Evolutionary conservation across 1,140 invertebrate genomes (phyloP).

Genomic region (Anagrus nilaparvatae): DNA sequence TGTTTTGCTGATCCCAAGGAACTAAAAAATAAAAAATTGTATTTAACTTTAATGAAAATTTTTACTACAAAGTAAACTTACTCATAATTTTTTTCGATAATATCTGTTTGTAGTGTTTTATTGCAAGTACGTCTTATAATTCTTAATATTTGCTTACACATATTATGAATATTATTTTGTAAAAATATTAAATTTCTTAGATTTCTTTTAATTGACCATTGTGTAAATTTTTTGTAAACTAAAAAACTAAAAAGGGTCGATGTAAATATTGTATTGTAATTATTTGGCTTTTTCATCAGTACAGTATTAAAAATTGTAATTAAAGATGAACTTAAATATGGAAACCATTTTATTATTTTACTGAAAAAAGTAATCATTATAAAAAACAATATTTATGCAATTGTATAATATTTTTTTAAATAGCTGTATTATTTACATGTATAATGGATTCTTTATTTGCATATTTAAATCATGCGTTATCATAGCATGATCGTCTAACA

Average conservation of each 20-base stretch:
- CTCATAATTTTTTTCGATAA: constrained; percentile 21
- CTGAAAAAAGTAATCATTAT: constrained; percentile 15
- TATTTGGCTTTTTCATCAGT: constrained; percentile 14
- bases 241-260: constrained; percentile 16
- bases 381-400: constrained; percentile 5
- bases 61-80: constrained; percentile 19
- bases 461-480: constrained; percentile 21
- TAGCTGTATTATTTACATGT: neutral
- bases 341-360: constrained; percentile 16
- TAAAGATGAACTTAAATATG: constrained; percentile 18
- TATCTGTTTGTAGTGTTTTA: constrained; percentile 21
- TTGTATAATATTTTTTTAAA: constrained; percentile 6
- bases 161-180: constrained; percentile 28
- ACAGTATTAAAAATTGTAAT: constrained; percentile 14
- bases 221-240: constrained; percentile 18
- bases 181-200: constrained; percentile 23
- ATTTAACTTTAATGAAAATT: constrained; percentile 4
- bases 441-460: constrained; percentile 7
- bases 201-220: constrained; percentile 14
- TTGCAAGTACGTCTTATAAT: constrained; percentile 27
- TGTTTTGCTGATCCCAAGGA: constrained; percentile 22
- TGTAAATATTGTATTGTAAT: constrained; percentile 12
- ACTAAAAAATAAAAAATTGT: constrained; percentile 17
- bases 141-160: constrained; percentile 28
- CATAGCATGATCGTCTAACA: constrained; percentile 33